Conservation (phyloP, 2,888 invertebrate species). For the Cloeon dipterum region DNA sequence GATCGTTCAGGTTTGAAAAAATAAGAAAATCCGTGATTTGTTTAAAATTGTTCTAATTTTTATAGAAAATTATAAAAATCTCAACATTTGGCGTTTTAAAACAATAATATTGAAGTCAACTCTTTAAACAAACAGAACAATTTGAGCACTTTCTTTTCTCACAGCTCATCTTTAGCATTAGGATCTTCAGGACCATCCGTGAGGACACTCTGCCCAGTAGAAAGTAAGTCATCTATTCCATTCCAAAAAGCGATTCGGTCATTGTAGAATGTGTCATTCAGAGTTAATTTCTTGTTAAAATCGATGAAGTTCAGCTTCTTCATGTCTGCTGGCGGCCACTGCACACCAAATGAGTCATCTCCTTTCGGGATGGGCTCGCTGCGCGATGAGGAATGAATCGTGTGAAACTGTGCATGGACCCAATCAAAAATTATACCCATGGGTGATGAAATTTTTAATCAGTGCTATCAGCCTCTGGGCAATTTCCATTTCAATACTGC, state of each 20-base stretch:
- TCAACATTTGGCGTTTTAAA: too few relatives aligned
- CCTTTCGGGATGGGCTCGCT: background rate
- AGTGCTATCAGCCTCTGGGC: background rate
- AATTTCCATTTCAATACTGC: background rate
- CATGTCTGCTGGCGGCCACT: background rate
- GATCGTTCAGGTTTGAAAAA: too few relatives aligned
- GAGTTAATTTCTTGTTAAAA: background rate
- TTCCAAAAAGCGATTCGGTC: background rate
- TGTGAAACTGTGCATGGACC: background rate
- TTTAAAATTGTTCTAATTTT: too few relatives aligned
- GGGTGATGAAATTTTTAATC: background rate
- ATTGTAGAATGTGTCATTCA: background rate
- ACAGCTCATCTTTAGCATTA: background rate
- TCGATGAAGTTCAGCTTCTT: background rate
- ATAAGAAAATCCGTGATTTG: too few relatives aligned
- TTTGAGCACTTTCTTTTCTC: too few relatives aligned
- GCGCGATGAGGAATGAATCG: background rate
- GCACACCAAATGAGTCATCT: background rate
- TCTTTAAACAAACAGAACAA: too few relatives aligned
- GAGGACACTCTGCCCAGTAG: background rate
- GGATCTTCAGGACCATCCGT: background rate
- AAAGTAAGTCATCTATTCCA: background rate
- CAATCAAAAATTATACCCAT: background rate
- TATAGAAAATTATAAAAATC: too few relatives aligned
- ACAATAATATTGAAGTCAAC: too few relatives aligned